These are phyloP conservation scores for Semicossyphus pulcher DNA, from an alignment of 2,113 vertebrate species.

Conservation along the genomic window DNA sequence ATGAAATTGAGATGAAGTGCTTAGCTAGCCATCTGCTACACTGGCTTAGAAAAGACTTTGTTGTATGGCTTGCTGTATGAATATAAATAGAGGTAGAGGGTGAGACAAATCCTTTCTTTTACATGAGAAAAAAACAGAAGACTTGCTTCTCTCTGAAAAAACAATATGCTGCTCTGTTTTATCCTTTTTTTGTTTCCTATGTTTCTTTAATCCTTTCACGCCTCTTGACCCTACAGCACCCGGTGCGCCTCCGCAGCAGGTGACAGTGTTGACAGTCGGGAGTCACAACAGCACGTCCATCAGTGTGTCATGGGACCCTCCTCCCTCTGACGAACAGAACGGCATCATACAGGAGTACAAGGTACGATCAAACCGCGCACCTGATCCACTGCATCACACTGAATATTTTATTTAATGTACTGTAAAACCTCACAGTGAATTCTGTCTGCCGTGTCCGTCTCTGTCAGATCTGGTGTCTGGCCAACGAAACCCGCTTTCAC, in stretches of 20 bases:
- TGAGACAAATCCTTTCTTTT: slow-evolving; percentile 45
- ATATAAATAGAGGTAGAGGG: slow-evolving; percentile 46
- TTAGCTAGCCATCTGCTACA: slow-evolving; percentile 52
- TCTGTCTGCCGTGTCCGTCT: slow-evolving; percentile 63
- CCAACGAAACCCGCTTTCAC: slow-evolving; percentile 94
- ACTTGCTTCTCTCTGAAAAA: not conserved
- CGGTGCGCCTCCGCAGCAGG: slow-evolving; percentile 95
- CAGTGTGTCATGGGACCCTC: slow-evolving; percentile 98
- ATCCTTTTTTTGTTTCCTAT: slow-evolving; percentile 33
- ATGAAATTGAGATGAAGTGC: slow-evolving; percentile 56
- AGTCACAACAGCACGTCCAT: slow-evolving; percentile 97
- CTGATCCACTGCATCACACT: not conserved
- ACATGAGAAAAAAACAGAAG: slow-evolving; percentile 27
- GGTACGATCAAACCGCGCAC: slow-evolving; percentile 78
- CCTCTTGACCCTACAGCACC: slow-evolving; percentile 89
- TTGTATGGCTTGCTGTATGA: slow-evolving; percentile 53
- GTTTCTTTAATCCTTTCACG: slow-evolving; percentile 39
- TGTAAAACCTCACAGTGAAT: slow-evolving; percentile 23
- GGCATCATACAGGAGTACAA: slow-evolving; percentile 99
- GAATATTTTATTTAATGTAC: slow-evolving; percentile 34
- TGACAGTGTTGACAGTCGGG: slow-evolving; percentile 94
- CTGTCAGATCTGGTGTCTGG: slow-evolving; percentile 94
- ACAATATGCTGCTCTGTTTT: not conserved
- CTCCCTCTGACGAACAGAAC: slow-evolving; percentile 94
- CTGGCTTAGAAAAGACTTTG: slow-evolving; percentile 42